Base-by-base conservation (phyloP, 1,140 invertebrate genomes). In the Odontomachus brunneus region DNA sequence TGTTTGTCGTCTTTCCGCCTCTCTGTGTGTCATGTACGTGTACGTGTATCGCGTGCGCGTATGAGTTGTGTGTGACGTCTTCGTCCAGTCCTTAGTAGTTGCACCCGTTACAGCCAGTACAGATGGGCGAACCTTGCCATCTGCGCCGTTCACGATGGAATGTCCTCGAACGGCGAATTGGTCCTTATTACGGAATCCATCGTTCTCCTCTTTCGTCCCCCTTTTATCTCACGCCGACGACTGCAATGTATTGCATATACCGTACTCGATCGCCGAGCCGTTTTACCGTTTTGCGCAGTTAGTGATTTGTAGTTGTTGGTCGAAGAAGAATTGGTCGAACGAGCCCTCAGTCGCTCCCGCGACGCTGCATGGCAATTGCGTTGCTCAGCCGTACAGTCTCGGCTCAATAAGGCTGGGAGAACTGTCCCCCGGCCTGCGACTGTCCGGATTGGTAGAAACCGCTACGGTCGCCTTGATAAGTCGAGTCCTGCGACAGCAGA, bases 401-500 rank as follows among this genome's bases (percentile, higher is more conserved):
- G 90, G 92, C 94, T 96, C 95, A 96, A 93, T 96, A 96, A 26
- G 94, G 94, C 92, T 96, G 95, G 84, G 94, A 94, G 91, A 95
- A 95, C 85, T 95, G 95, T 90, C 95, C 95, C 65, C 93, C 93
- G 24, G 91, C 88, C 87, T 95, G 95, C 88, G 95, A 96, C 81
- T 95, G 95, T 87, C 95, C 93, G 12, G 96, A 96, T 85, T 95
- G 94, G 93, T 96, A 96, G 89, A 96, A 97, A 72, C 95, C 96
- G 80, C 96, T 96, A 74, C 97, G 94, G 88, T 97, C 97, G 63
- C 96, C 97, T 94, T 98, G 97, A 94, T 98, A 99, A 83, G 97
- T 98, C 11, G 98, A 98, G 94, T 99, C 98, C 94, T 99, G 98
- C 4, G 98, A 99, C 85, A 99, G 94, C 82, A 99, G 95, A 59